Percentiles rank a stretch among this genome's conserved stretches.
These are phyloP conservation scores for Calameuta idolon DNA, from an alignment of 2,888 invertebrate genomes.

Conservation along the genomic window DNA sequence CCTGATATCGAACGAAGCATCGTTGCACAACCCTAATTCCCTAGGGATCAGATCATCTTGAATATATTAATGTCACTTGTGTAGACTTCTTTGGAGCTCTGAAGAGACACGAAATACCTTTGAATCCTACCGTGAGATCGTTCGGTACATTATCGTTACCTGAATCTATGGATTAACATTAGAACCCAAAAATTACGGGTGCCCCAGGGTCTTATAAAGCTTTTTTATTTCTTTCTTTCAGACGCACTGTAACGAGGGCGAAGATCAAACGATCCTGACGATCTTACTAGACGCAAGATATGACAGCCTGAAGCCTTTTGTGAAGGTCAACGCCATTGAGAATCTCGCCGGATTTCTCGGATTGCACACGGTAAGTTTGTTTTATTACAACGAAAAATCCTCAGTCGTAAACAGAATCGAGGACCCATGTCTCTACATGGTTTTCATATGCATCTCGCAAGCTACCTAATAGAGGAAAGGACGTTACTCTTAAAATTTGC, in stretches of 20 bases:
- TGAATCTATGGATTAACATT: not conserved
- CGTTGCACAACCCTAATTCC: not conserved
- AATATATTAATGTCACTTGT: not conserved
- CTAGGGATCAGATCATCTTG: not conserved
- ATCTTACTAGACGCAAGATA: constrained; percentile 78
- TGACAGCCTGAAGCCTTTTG: constrained; percentile 73
- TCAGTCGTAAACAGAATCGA: not conserved
- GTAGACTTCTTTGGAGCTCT: not conserved
- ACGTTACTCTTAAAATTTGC: not conserved
- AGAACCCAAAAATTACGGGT: not conserved
- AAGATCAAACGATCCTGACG: constrained; percentile 73
- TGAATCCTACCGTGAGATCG: not conserved
- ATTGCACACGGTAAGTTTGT: constrained; percentile 72
- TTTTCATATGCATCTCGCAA: not conserved
- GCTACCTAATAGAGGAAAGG: not conserved
- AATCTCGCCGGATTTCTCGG: constrained; percentile 80
- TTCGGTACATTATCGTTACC: not conserved
- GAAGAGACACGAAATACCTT: not conserved
- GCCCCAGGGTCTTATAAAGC: not conserved
- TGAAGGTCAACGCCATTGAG: constrained; percentile 76
- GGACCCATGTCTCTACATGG: not conserved
- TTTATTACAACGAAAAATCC: not conserved
- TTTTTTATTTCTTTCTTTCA: constrained; percentile 30
- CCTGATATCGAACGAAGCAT: not conserved
- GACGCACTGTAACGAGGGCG: constrained; percentile 65